Evolutionary conservation across 1,140 invertebrate species (phyloP), one percentile per base, ranked within the genome.

Genomic region (Arctopsyche grandis): DNA sequence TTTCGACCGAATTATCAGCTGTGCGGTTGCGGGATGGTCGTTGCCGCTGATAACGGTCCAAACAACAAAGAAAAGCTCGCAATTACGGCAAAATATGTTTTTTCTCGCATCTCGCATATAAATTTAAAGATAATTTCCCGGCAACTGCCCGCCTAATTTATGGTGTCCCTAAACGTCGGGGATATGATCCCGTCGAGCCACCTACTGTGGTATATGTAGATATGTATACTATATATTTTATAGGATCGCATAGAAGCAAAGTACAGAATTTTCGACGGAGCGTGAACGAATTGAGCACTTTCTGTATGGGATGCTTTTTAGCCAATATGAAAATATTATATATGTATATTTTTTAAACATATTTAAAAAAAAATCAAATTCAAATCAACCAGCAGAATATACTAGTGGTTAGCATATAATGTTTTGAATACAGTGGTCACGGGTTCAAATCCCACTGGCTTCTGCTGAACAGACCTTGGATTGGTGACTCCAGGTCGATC

Each of bases 71-170:
- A 66, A 66, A 66, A 24, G 10, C 63, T 19, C 63, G 63, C 63
- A 66, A 66, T 66, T 66, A 66, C 63, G 48, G 48, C 12, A 22
- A 24, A 66, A 66, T 66, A 66, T 66, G 63, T 66, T 66, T 66
- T 66, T 66, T 66, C 63, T 66, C 63, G 63, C 63, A 22, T 66
- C 21, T 26, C 63, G 21, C 48, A 22, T 66, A 66, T 66, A 66
- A 66, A 66, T 66, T 66, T 66, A 66, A 66, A 66, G 63, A 66
- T 66, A 66, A 66, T 66, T 66, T 66, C 63, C 63, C 63, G 63
- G 63, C 63, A 66, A 66, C 63, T 66, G 63, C 19, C 63, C 63
- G 24, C 24, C 12, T 22, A 66, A 66, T 66, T 66, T 66, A 66
- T 66, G 3, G 63, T 24, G 9, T 22, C 21, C 63, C 63, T 66